Percentiles rank a stretch among this genome's conserved stretches.
Conservation (phyloP, 1,140 invertebrate genomes). For the Acyrthosiphon pisum region DNA sequence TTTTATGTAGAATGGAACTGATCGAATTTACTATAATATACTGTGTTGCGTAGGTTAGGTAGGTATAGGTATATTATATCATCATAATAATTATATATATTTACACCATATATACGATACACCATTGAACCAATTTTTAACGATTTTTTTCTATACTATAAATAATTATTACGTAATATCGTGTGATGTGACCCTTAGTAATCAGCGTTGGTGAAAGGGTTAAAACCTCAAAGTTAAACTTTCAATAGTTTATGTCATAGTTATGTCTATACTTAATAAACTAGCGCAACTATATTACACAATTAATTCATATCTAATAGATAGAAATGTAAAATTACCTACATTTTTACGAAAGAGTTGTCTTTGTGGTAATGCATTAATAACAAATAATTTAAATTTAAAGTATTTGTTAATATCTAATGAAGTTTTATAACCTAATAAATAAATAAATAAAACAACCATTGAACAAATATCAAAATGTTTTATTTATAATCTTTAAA, state of each 20-base stretch:
- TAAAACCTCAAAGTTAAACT: not conserved
- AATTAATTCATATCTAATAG: not conserved
- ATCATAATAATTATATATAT: not conserved
- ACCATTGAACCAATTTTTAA: not conserved
- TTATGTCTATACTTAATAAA: not conserved
- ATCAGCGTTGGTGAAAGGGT: not conserved
- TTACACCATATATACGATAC: not conserved
- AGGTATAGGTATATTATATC: no score
- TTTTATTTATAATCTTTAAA: no score
- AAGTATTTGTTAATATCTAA: no score
- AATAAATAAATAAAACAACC: no score
- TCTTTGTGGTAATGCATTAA: no score
- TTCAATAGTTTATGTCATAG: no score
- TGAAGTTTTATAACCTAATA: no score
- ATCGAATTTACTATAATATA: not conserved
- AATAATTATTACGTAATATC: conserved; percentile 1
- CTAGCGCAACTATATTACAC: no score
- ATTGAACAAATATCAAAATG: no score
- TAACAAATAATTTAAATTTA: no score
- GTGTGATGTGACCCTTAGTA: not conserved
- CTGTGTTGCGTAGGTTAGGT: not conserved
- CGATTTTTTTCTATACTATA: not conserved
- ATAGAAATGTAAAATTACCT: not conserved
- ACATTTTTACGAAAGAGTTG: not conserved
- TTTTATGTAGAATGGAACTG: not conserved